Evolutionary conservation across 1,140 invertebrate species (phyloP).

Genomic region (Drosophila nasuta): DNA sequence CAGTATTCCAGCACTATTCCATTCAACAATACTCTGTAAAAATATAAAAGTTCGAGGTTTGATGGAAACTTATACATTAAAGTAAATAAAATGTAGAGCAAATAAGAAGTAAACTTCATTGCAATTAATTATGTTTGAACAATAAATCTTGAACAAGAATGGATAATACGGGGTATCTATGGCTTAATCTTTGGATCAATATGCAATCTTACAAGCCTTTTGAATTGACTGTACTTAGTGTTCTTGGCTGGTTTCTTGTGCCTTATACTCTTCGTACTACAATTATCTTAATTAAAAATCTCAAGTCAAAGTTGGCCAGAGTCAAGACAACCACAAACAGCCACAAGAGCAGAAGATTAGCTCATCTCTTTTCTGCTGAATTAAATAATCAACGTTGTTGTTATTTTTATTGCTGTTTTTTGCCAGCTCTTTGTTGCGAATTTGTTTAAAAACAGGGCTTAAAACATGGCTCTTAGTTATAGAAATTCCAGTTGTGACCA

Average conservation of each 20-base stretch:
- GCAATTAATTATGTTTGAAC: too few relatives aligned
- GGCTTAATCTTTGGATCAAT: neutral
- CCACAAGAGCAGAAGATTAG: conserved; percentile 54
- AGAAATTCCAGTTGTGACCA: neutral
- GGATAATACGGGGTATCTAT: neutral
- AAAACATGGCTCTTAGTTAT: conserved; percentile 1
- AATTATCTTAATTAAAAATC: conserved; percentile 82
- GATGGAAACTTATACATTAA: neutral
- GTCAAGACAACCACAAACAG: conserved; percentile 22
- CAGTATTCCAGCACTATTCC: neutral
- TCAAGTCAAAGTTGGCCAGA: conserved; percentile 72
- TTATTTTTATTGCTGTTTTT: neutral
- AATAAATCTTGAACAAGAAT: too few relatives aligned
- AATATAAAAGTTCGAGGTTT: conserved; percentile 13
- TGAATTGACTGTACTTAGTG: conserved; percentile 36
- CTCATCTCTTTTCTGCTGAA: conserved; percentile 76
- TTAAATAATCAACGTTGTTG: conserved; percentile 59
- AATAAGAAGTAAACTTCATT: too few relatives aligned
- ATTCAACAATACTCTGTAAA: conserved; percentile 10
- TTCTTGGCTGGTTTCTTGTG: neutral
- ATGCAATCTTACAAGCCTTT: conserved; percentile 11
- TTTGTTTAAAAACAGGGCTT: conserved; percentile 22
- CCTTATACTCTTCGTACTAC: conserved; percentile 44
- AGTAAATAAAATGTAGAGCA: too few relatives aligned
- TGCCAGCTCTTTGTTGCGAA: conserved; percentile 4